A percentile compares a stretch with the other conserved stretches of the same genome.
These are phyloP conservation scores for Octodonta nipae DNA, from an alignment of 2,888 invertebrate genomes.

Conservation along the genomic window DNA sequence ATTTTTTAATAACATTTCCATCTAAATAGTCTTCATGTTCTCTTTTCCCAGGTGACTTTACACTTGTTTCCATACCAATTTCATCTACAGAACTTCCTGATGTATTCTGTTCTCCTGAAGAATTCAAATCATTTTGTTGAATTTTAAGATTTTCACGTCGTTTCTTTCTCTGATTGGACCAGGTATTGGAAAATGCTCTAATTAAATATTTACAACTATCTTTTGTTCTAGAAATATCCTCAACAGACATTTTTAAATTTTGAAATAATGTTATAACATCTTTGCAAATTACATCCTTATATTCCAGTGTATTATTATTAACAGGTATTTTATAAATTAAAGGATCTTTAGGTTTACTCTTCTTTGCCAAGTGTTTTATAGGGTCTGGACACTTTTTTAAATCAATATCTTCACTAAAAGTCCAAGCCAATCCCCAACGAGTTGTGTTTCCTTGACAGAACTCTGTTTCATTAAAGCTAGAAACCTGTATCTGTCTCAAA, in stretches of 20 bases:
- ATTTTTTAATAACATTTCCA: constrained; percentile 24
- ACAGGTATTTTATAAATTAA: constrained; percentile 19
- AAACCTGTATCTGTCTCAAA: constrained; percentile 46
- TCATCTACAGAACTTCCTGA: constrained; percentile 6
- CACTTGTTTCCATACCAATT: constrained; percentile 5
- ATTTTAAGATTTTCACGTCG: constrained; percentile 39
- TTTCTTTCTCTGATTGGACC: constrained; percentile 72
- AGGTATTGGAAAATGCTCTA: constrained; percentile 55
- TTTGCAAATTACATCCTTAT: constrained; percentile 16
- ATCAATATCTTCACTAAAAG: constrained; percentile 40
- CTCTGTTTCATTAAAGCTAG: constrained; percentile 57
- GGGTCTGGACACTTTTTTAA: constrained; percentile 34
- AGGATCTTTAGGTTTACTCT: constrained; percentile 20
- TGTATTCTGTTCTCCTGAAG: constrained; percentile 9
- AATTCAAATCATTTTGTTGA: constrained; percentile 10
- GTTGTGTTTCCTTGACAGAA: constrained; percentile 90
- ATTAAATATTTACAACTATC: constrained; percentile 38
- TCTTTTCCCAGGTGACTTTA: constrained; percentile 19
- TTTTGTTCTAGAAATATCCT: constrained; percentile 32
- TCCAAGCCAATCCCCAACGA: constrained; percentile 94
- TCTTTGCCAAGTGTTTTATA: constrained; percentile 18
- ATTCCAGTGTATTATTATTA: constrained; percentile 16
- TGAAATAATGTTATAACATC: constrained; percentile 26
- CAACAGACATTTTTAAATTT: constrained; percentile 32
- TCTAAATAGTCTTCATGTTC: constrained; percentile 24